Base-by-base conservation (phyloP, 2,113 vertebrate genomes). In the Cryptoleucopteryx plumbea region DNA sequence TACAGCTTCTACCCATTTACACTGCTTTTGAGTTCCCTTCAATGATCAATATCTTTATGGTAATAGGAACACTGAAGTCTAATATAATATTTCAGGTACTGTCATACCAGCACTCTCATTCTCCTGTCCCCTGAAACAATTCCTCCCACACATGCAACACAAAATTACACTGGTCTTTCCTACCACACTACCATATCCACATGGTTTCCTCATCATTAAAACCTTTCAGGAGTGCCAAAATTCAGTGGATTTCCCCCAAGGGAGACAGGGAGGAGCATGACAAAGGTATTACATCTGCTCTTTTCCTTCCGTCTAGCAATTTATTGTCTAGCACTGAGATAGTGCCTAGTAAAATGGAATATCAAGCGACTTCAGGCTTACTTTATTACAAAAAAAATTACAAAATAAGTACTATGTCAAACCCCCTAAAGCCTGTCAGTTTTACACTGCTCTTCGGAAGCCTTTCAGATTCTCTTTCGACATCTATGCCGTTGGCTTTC, bases 241-340 rank as follows among this genome's bases (percentile, higher is more conserved):
- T 85, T 53, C 70, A 74, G 36, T 9, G 45, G 2, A 5, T 48
- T 78, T 87, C 52, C n/a, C 82, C 52, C 19, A 11, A 48, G 12
- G 18, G 17, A 84, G 45, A 52, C 16, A 6, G 32, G 14, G 9
- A 83, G 17, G 9, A 31, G 14, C 25, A 80, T 0, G 0, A 34
- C 31, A 58, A 80, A 80, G 27, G 8, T 47, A 52, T 21, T 32
- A 25, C 6, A 48, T 34, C 58, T 22, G 6, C 19, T 77, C 38
- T 66, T 83, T 88, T 43, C 47, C 38, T 58, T 86, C 29, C 19
- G 9, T 15, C 26, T 67, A 75, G 52, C 15, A 38, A 29, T 74
- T 34, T 82, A 63, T 71, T 43, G 58, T 81, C 36, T 61, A 74
- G 61, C 42, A 48, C 36, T 38, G 52, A 74, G 55, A 85, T 9